Percentiles rank a stretch among this genome's conserved stretches.
phyloP scores from a whole-genome alignment of 2,888 invertebrate genomes.

The Erpobdella octoculata region DNA sequence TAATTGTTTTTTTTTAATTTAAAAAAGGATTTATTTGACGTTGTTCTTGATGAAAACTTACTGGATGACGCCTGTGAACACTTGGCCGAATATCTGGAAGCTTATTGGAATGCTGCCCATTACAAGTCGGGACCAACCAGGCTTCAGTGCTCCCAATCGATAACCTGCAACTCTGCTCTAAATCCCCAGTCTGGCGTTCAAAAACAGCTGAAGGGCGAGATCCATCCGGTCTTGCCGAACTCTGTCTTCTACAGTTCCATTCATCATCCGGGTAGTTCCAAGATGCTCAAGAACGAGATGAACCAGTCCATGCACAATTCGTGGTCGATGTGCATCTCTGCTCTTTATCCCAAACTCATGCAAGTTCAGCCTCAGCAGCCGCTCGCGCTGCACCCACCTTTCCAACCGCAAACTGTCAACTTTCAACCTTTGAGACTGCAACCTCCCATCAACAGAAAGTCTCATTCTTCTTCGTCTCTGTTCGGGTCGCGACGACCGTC shows the following conservation, averaged over 20 bases:
- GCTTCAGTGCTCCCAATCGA: slow-evolving; percentile 7
- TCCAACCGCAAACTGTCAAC: neutral
- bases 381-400: neutral
- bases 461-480: slow-evolving; percentile 14
- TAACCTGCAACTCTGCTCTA: neutral
- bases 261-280: neutral
- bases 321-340: slow-evolving; percentile 6
- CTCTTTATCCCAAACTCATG: neutral
- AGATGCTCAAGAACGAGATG: slow-evolving; percentile 3
- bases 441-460: slow-evolving; percentile 14
- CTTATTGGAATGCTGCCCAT: slow-evolving; percentile 27
- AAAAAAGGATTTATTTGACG: slow-evolving; percentile 25
- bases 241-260: neutral
- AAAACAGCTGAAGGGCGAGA: neutral
- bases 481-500: neutral
- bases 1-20: neutral
- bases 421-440: slow-evolving; percentile 8
- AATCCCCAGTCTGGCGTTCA: neutral
- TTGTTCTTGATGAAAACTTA: slow-evolving; percentile 23
- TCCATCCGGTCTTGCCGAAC: neutral
- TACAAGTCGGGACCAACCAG: slow-evolving; percentile 23
- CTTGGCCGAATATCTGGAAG: slow-evolving; percentile 23
- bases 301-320: slow-evolving; percentile 18
- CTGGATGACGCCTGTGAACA: slow-evolving; percentile 27
- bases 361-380: neutral